A percentile compares a stretch with the other conserved stretches of the same genome.
These are phyloP conservation scores for Euplexia lucipara DNA, from an alignment of 2,888 invertebrate genomes.

Conservation along the genomic window DNA sequence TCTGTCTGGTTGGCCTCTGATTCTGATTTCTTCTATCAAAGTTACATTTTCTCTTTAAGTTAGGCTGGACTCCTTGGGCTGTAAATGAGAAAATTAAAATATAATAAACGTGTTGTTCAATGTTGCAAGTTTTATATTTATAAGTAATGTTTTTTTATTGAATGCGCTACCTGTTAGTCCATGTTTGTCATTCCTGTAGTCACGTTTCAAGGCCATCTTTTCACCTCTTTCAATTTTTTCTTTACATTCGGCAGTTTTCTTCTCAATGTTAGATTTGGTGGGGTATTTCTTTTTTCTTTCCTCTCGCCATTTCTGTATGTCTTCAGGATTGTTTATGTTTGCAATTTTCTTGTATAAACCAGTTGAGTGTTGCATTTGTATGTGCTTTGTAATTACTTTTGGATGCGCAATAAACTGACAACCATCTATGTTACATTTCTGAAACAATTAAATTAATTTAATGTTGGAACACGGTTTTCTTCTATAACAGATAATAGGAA, in stretches of 20 bases:
- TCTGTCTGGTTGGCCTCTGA: conserved; percentile 27
- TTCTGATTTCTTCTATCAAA: conserved; percentile 57
- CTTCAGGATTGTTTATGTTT: conserved; percentile 94
- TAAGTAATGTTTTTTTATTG: no score
- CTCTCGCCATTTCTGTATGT: conserved; percentile 95
- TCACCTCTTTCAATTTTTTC: conserved; percentile 95
- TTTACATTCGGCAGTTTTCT: conserved; percentile 91
- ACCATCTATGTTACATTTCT: conserved; percentile 94
- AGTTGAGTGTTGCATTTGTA: conserved; percentile 95
- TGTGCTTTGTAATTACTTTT: conserved; percentile 95
- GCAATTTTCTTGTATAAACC: conserved; percentile 95
- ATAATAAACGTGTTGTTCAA: no score
- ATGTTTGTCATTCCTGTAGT: conserved; percentile 73
- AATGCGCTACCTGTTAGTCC: conserved; percentile 58
- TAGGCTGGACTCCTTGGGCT: conserved; percentile 51
- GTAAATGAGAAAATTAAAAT: conserved; percentile 28
- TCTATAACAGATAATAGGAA: no score
- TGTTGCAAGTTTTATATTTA: no score
- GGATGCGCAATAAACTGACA: conserved; percentile 95
- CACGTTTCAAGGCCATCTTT: conserved; percentile 89
- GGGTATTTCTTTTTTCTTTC: conserved; percentile 96
- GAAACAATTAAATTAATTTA: conserved; percentile 63
- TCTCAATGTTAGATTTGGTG: conserved; percentile 93
- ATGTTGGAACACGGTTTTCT: neutral
- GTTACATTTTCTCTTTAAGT: conserved; percentile 60